Base-by-base conservation (phyloP, 2,113 vertebrate species). In the Conger conger region DNA sequence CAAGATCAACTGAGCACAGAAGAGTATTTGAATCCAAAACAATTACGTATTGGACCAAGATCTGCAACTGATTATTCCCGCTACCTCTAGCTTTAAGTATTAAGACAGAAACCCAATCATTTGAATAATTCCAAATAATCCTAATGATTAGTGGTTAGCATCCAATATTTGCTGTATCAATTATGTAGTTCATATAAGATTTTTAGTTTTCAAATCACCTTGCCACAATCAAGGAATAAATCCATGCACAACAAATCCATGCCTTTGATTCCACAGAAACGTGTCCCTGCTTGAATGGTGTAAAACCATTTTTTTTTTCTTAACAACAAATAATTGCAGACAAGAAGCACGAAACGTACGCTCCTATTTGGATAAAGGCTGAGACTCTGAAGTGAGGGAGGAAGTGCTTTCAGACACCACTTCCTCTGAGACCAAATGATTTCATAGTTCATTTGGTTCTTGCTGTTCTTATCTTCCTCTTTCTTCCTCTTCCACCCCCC, bases 61-160 rank as follows among this genome's bases (percentile, higher is more conserved):
- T n/a, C n/a, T n/a, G n/a, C 73, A 27, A 7, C 57, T 80, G 81
- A 86, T 84, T 35, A 82, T 17, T 80, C 83, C 82, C 37, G 83
- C 15, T 9, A 33, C n/a, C 27, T 1, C 68, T 73, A n/a, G 11
- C 68, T 73, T 11, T 73, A 73, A 33, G 9, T 73, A 3, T 73
- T 1, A 73, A 73, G n/a, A 73, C 68, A 30, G 68, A 73, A 33
- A 30, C 6, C 11, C 9, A 15, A 33, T 73, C n/a, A 73, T 30
- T 73, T 33, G 2, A n/a, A 33, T 73, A 33, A 73, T n/a, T 73
- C 68, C n/a, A 33, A 73, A 73, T 73, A 30, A 30, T 73, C 11
- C 1, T 30, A 33, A 73, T 73, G n/a, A 73, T 73, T 30, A 73
- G n/a, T 73, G n/a, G 11, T 33, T 73, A 73, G 7, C 27, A 73